These are phyloP conservation scores for Varanus salvator DNA, from an alignment of 2,113 vertebrate species.

Conservation along the genomic window DNA sequence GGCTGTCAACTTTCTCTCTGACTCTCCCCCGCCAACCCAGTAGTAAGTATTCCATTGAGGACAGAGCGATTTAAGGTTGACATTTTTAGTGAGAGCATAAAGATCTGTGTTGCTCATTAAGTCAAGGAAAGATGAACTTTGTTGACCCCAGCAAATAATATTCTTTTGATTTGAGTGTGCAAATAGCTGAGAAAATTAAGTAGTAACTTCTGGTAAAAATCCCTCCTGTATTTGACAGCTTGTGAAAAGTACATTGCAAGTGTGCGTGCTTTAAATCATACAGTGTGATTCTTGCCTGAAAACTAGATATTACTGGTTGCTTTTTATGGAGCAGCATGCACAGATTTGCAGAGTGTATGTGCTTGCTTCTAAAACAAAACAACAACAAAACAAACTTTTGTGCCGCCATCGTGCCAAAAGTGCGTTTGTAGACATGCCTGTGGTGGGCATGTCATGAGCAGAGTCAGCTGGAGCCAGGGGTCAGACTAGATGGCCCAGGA, in stretches of 20 bases:
- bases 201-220: not conserved
- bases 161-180: not conserved
- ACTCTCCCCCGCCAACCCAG: not conserved
- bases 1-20: not conserved
- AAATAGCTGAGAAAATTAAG: constrained; percentile 11
- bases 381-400: too few relatives aligned
- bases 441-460: too few relatives aligned
- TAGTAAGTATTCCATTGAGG: not conserved
- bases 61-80: not conserved
- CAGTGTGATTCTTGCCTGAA: not conserved
- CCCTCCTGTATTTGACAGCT: not conserved
- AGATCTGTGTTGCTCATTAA: constrained; percentile 19
- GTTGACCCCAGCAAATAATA: not conserved
- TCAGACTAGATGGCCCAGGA: too few relatives aligned
- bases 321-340: not conserved
- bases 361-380: not conserved
- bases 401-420: not conserved
- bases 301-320: too few relatives aligned
- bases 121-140: not conserved
- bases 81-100: not conserved
- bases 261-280: not conserved
- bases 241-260: not conserved
- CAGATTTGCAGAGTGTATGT: not conserved
- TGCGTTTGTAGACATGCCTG: not conserved
- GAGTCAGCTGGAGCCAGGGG: too few relatives aligned